phyloP scores from a whole-genome alignment of 92 coral and sea anemone genomes.

The Paramuricea clavata region DNA sequence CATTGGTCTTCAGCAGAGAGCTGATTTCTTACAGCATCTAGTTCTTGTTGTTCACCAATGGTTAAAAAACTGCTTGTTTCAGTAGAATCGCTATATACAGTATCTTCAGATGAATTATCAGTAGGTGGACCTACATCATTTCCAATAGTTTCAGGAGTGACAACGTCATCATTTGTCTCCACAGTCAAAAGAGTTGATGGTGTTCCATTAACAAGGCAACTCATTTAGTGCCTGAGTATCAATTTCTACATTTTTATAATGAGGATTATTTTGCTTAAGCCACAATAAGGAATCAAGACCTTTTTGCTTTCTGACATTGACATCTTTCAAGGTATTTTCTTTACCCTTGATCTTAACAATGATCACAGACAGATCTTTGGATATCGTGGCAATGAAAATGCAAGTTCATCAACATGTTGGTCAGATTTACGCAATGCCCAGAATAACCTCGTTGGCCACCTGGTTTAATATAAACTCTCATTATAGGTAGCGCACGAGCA shows the following conservation, averaged over 20 bases:
- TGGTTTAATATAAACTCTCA: conserved; percentile 34
- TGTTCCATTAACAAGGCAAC: conserved; percentile 49
- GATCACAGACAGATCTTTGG: conserved; percentile 55
- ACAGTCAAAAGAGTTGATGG: conserved; percentile 56
- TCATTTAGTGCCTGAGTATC: conserved; percentile 20
- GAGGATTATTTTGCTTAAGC: conserved; percentile 22
- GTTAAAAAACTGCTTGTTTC: not conserved
- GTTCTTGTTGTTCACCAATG: conserved; percentile 45
- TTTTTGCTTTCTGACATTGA: conserved; percentile 53
- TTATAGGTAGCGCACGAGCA: conserved; percentile 19
- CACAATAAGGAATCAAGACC: conserved; percentile 6
- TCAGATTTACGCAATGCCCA: conserved; percentile 22
- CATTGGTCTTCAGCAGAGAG: conserved; percentile 45
- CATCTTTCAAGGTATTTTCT: conserved; percentile 50
- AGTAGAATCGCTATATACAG: conserved; percentile 57
- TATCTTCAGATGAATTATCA: conserved; percentile 55
- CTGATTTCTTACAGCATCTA: conserved; percentile 55
- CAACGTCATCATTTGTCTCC: conserved; percentile 54
- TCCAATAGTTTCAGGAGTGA: conserved; percentile 40
- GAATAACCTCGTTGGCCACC: too few relatives aligned
- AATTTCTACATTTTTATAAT: conserved; percentile 48
- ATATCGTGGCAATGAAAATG: conserved; percentile 49
- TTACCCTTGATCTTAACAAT: conserved; percentile 14
- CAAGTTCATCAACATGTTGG: conserved; percentile 46
- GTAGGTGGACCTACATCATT: conserved; percentile 54